These are phyloP conservation scores for Bombus polaris DNA, from an alignment of 1,140 invertebrate species.

Conservation along the genomic window DNA sequence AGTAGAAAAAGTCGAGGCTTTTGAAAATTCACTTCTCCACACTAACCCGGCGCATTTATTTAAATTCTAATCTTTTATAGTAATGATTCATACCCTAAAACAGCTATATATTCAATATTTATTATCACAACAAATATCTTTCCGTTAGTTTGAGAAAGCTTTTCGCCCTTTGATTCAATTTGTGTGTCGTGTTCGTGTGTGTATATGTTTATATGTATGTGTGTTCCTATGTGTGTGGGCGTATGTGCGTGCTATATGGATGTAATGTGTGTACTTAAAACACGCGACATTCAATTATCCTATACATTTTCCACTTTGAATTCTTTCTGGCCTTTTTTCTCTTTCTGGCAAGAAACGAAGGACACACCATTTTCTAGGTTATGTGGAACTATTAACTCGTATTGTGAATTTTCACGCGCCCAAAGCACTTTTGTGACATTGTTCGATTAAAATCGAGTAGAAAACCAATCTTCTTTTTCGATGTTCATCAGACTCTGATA, in stretches of 20 bases:
- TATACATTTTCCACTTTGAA: slow-evolving; percentile 26
- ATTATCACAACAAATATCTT: slow-evolving; percentile 82
- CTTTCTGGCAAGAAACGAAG: not conserved
- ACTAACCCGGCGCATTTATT: slow-evolving; percentile 35
- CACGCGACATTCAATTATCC: slow-evolving; percentile 18
- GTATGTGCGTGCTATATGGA: not conserved
- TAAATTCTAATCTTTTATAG: slow-evolving; percentile 51
- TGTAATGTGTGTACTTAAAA: slow-evolving; percentile 18
- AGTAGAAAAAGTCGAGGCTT: slow-evolving; percentile 45
- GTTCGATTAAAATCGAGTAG: slow-evolving; percentile 2
- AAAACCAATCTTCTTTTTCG: slow-evolving; percentile 8
- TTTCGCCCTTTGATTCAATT: slow-evolving; percentile 78
- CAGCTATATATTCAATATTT: slow-evolving; percentile 75
- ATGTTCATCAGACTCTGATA: slow-evolving; percentile 12
- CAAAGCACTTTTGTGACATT: not conserved
- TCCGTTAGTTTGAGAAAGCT: slow-evolving; percentile 67
- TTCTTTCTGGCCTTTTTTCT: slow-evolving; percentile 44
- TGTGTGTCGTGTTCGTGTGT: not conserved
- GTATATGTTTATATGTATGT: not conserved
- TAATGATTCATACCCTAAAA: slow-evolving; percentile 55
- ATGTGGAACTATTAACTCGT: not conserved
- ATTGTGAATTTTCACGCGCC: not conserved
- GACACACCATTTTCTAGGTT: not conserved
- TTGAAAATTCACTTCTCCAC: slow-evolving; percentile 15
- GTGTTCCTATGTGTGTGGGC: too few species aligned